Conservation (phyloP, 1,140 invertebrate genomes). For the Chrysomallon squamiferum region DNA sequence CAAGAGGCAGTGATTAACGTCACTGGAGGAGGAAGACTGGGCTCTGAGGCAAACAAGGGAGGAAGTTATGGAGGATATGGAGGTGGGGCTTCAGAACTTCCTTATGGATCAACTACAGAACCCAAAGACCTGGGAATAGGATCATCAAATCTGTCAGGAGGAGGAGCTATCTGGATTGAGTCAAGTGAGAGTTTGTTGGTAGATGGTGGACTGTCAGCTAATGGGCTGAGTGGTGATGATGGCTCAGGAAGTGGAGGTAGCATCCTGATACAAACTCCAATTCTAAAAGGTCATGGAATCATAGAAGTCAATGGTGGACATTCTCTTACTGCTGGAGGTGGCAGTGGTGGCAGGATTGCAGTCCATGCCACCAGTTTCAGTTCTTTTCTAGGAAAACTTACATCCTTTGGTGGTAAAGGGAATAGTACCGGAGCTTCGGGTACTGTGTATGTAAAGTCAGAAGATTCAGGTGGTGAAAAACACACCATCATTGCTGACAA, state of each 20-base stretch:
- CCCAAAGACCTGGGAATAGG: constrained; percentile 39
- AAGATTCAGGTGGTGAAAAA: constrained; percentile 29
- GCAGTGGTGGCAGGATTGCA: constrained; percentile 41
- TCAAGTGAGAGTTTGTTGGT: constrained; percentile 17
- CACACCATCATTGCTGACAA: constrained; percentile 33
- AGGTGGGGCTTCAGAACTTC: constrained; percentile 11
- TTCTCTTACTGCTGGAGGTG: constrained; percentile 26
- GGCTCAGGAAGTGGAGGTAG: constrained; percentile 42
- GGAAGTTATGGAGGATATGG: constrained; percentile 45
- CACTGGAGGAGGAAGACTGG: too few relatives aligned
- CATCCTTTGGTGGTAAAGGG: constrained; percentile 32
- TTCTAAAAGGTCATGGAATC: constrained; percentile 38
- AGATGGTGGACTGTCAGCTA: constrained; percentile 32
- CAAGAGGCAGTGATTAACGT: too few relatives aligned
- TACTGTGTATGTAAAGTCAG: constrained; percentile 35
- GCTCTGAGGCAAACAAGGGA: too few relatives aligned
- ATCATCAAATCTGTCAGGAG: constrained; percentile 23
- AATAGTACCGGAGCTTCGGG: constrained; percentile 35
- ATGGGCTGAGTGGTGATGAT: constrained; percentile 28
- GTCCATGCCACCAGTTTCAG: constrained; percentile 25
- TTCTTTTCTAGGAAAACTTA: constrained; percentile 27
- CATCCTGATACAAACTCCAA: constrained; percentile 28
- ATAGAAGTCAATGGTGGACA: constrained; percentile 34
- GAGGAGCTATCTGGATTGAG: constrained; percentile 33
- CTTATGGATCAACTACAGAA: constrained; percentile 31